Conservation (phyloP, 2,797 vertebrate genomes). For the Jordanella pulchra region DNA sequence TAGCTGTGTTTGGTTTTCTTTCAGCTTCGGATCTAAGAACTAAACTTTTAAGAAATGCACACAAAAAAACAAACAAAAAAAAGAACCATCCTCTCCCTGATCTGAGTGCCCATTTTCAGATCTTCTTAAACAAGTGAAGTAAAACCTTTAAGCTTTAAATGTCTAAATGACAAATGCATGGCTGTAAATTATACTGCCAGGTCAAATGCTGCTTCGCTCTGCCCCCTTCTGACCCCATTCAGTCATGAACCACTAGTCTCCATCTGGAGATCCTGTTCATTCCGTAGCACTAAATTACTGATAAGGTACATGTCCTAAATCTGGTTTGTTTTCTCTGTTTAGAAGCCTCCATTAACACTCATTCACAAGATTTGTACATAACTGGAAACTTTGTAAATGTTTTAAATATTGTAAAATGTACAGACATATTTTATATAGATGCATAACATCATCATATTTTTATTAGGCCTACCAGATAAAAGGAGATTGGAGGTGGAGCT, state of each 20-base stretch:
- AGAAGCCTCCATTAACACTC: constrained; percentile 39
- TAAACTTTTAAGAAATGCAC: constrained; percentile 22
- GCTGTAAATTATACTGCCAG: constrained; percentile 70
- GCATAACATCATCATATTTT: constrained; percentile 80
- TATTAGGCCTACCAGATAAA: constrained; percentile 69
- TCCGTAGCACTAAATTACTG: constrained; percentile 61
- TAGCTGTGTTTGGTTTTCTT: constrained; percentile 46
- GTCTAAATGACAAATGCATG: constrained; percentile 58
- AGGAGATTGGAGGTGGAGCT: constrained; percentile 48
- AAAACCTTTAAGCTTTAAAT: constrained; percentile 60
- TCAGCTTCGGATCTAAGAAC: constrained; percentile 49
- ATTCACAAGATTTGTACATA: constrained; percentile 58
- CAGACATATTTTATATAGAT: constrained; percentile 85
- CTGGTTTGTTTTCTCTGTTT: constrained; percentile 46
- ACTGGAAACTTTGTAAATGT: constrained; percentile 78
- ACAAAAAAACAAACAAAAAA: too few relatives aligned
- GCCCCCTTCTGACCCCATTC: constrained; percentile 36
- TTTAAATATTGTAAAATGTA: constrained; percentile 84
- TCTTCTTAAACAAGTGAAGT: constrained; percentile 42
- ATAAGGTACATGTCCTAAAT: constrained; percentile 49
- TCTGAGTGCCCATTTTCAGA: constrained; percentile 16
- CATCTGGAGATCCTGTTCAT: constrained; percentile 26
- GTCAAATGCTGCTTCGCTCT: constrained; percentile 38
- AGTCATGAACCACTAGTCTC: constrained; percentile 35
- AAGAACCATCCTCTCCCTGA: constrained; percentile 1